Percentiles rank a stretch among this genome's conserved stretches.
Conservation (phyloP, 1,140 invertebrate species). For the Stratiolaelaps scimitus region DNA sequence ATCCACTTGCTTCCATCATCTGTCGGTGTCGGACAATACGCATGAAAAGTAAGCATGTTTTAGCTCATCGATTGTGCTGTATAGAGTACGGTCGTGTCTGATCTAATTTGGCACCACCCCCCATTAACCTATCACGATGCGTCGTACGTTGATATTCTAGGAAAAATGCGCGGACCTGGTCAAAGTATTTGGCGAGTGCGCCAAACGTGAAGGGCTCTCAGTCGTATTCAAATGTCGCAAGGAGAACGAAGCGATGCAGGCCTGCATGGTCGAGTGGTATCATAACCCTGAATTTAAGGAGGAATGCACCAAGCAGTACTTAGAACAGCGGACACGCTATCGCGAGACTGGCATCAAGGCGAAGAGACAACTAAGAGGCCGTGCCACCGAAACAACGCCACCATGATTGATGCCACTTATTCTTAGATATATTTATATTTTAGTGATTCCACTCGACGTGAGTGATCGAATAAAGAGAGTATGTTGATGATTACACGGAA, state of each 20-base stretch:
- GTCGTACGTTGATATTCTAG: slow-evolving; percentile 39
- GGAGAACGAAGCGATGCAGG: slow-evolving; percentile 54
- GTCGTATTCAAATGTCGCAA: slow-evolving; percentile 59
- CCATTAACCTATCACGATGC: slow-evolving; percentile 3
- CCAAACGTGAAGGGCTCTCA: slow-evolving; percentile 52
- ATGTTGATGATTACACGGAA: no score
- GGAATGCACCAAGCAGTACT: slow-evolving; percentile 60
- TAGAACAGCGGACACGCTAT: slow-evolving; percentile 63
- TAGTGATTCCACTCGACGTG: no score
- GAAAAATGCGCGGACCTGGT: slow-evolving; percentile 35
- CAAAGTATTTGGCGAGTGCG: slow-evolving; percentile 55
- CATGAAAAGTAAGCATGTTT: neutral
- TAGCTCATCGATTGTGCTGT: neutral
- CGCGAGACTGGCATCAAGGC: slow-evolving; percentile 59
- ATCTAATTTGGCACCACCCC: neutral
- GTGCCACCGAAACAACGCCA: neutral
- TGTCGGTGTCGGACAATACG: neutral
- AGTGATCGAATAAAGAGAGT: no score
- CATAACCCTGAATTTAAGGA: slow-evolving; percentile 57
- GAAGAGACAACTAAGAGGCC: slow-evolving; percentile 42
- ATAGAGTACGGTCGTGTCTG: neutral
- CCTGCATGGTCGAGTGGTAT: slow-evolving; percentile 57
- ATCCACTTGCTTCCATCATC: neutral
- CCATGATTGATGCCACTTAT: no score
- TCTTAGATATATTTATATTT: no score